Evolutionary conservation across 2,113 vertebrate genomes (phyloP), one percentile per base, ranked within the genome.

Genomic region (Donacobius atricapilla): DNA sequence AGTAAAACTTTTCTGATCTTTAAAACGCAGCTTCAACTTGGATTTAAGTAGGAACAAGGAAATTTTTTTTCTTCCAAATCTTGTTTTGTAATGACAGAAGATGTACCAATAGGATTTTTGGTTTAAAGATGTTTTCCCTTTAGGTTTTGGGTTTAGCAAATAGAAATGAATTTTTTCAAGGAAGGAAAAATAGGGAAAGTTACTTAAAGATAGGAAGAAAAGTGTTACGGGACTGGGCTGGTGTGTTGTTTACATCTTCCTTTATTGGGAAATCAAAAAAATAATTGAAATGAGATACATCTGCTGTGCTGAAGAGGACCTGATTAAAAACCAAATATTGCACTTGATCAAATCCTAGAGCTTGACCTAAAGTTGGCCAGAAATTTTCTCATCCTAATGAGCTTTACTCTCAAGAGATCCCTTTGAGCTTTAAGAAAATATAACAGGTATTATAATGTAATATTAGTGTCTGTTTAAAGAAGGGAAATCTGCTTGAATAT

Each of bases 101-200:
- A 42, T 5, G 8, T 11, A 5, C 4, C 21, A 44, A 10, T 6
- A 31, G 3, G 12, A 4, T 1, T n/a, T 87, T 64, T 48, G 1
- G 9, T 60, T 83, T 47, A 63, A 50, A n/a, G 8, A 7, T 15
- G 6, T 28, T 86, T 82, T 48, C 6, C 19, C 10, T 71, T 45
- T 5, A 28, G 50, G 5, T 39, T 86, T 66, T 5, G 13, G 9
- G 7, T 50, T 68, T 63, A 50, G 15, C 23, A 51, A 71, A 63
- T 40, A 53, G 7, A 40, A 60, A 15, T 24, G 0, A 48, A 2
- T 13, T 54, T 85, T 76, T 83, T 15, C 1, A 39, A 64, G 30
- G 20, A 40, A 37, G 2, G 15, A 44, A 56, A 19, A 28, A 13
- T 0, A 1, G 15, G 1, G 9, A 14, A 45, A 39, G 13, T 23